Evolutionary conservation across 2,113 vertebrate genomes (phyloP), one percentile per base, ranked within the genome.

Genomic region (Saimiri boliviensis): DNA sequence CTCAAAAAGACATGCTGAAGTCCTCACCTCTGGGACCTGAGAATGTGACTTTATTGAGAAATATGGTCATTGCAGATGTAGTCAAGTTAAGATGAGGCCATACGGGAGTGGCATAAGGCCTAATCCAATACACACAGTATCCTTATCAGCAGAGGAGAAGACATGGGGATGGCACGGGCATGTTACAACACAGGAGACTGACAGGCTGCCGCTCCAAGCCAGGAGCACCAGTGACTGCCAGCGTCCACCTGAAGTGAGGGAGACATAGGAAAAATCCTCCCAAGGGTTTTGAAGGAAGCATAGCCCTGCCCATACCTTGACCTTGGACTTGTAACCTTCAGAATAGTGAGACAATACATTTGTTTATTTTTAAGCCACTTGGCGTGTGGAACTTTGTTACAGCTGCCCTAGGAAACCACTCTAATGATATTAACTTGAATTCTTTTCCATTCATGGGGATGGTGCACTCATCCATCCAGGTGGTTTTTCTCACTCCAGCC

Each of bases 31-130:
- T 27, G 6, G 1, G 27, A 9, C 21, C 37, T 66, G 23, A 54
- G 66, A 56, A 70, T 49, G 56, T 30, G 87, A 73, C 40, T 25
- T 94, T 32, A 27, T 74, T 60, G 82, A 81, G 58, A 60, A 89
- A 83, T 11, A 35, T 0, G 54, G 70, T 35, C 27, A 47, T 25
- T 89, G 58, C 9, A 20, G 45, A 66, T 47, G 25, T 37, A 54
- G 47, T 37, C 60, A 52, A 45, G 47, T 49, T 35, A 68, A 37
- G 80, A 54, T 54, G 45, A 63, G 74, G 66, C 73, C 37, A 25
- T n/a, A 12, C 12, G 25, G 7, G 37, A 88, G 30, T 12, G 42
- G 60, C 14, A 8, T 58, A 73, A 86, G 71, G 4, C 58, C 47
- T 77, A 27, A 35, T 21, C 66, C 47, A 32, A 8, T 5, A 25